phyloP scores from a whole-genome alignment of 2,797 vertebrate species.

The Phoxinus dragarum region DNA sequence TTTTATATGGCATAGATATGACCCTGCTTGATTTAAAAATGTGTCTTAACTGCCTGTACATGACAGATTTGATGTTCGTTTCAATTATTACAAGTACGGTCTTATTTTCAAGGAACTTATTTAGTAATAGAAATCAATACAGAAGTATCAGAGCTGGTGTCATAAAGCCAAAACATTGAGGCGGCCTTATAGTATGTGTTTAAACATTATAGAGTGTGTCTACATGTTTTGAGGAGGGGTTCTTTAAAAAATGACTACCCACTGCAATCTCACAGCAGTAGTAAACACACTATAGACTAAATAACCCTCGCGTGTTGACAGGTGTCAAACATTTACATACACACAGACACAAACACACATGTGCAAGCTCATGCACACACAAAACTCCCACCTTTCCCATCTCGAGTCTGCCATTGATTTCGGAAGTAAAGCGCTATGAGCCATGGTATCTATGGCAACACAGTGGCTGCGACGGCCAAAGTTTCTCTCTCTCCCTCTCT shows the following conservation, averaged over 20 bases:
- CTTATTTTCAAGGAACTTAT: not conserved
- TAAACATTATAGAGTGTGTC: not conserved
- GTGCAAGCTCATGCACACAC: constrained; percentile 42
- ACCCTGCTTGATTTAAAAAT: constrained; percentile 1
- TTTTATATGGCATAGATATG: not conserved
- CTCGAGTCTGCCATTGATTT: constrained; percentile 80
- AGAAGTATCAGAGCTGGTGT: not conserved
- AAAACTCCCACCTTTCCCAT: constrained; percentile 63
- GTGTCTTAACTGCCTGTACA: not conserved
- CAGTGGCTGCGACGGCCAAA: constrained; percentile 80
- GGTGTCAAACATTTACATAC: constrained; percentile 51
- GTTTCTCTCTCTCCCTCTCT: constrained; percentile 59
- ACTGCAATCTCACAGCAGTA: not conserved
- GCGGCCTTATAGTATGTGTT: not conserved
- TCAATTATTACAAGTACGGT: not conserved
- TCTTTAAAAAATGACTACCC: not conserved
- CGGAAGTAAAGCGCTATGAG: constrained; percentile 80
- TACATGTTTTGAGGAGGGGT: not conserved
- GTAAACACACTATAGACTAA: constrained; percentile 22
- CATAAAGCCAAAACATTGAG: not conserved
- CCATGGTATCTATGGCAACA: constrained; percentile 82
- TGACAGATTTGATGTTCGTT: not conserved
- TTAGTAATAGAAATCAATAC: not conserved
- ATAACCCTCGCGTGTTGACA: constrained; percentile 29
- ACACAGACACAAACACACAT: constrained; percentile 45